phyloP scores from a whole-genome alignment of 2,797 vertebrate species.

The Bradypodion ventrale region DNA sequence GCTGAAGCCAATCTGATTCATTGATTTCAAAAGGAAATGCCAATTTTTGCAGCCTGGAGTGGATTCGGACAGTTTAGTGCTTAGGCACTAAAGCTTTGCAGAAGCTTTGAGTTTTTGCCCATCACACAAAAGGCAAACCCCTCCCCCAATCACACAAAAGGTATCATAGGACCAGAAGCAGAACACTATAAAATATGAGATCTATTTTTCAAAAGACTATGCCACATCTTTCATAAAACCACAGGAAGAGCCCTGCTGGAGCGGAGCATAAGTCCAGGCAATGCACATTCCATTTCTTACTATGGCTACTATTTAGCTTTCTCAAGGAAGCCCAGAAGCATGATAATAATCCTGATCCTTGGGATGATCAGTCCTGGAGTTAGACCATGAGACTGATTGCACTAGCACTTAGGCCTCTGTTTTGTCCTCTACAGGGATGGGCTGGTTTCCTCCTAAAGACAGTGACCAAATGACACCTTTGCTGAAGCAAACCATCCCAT shows the following conservation, averaged over 20 bases:
- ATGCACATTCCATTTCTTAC: not conserved
- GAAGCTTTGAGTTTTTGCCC: not conserved
- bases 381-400: no score
- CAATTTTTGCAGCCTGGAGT: slow-evolving; percentile 9
- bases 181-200: not conserved
- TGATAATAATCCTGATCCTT: not conserved
- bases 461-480: no score
- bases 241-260: not conserved
- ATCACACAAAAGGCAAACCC: not conserved
- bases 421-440: no score
- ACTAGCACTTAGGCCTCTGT: no score
- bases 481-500: no score
- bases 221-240: not conserved
- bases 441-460: no score
- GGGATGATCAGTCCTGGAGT: not conserved
- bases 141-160: not conserved
- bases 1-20: slow-evolving; percentile 40
- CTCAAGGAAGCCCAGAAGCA: not conserved
- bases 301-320: not conserved
- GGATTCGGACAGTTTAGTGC: not conserved
- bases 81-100: not conserved
- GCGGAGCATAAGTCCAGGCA: not conserved
- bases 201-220: not conserved
- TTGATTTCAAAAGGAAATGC: slow-evolving; percentile 13
- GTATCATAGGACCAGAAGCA: not conserved